Conservation (phyloP, 2,113 vertebrate genomes). For the Empidonax alnorum region DNA sequence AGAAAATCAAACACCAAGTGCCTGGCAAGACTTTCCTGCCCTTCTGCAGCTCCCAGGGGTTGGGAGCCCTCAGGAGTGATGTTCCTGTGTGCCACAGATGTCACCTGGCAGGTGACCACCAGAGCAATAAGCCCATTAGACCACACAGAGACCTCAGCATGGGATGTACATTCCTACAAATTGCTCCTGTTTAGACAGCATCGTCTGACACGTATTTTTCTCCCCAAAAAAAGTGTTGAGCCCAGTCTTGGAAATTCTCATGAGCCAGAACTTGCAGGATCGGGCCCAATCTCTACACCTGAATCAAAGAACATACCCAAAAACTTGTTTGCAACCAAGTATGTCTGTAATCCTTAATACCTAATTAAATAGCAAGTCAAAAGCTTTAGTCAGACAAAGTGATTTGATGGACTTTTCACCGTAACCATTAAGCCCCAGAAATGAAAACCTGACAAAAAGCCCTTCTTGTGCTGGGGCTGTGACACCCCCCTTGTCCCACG, state of each 20-base stretch:
- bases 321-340: not conserved
- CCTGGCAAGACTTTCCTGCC: not conserved
- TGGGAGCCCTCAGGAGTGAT: not conserved
- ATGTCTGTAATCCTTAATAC: not conserved
- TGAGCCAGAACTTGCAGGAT: not conserved
- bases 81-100: fast-evolving
- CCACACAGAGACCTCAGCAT: not conserved
- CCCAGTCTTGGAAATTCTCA: not conserved
- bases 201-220: not conserved
- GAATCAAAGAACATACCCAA: not conserved
- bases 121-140: not conserved
- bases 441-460: not conserved
- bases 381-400: not conserved
- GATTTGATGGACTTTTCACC: not conserved
- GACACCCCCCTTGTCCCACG: not conserved
- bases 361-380: not conserved
- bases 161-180: not conserved
- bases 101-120: not conserved
- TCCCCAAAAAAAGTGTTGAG: fast-evolving
- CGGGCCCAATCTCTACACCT: not conserved
- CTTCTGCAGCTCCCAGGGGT: not conserved
- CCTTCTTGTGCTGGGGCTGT: not conserved
- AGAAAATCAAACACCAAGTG: not conserved
- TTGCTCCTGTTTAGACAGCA: not conserved
- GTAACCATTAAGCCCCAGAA: not conserved